Percentiles rank a stretch among this genome's conserved stretches.
These are phyloP conservation scores for Zosterops lateralis DNA, from an alignment of 2,113 vertebrate species.

Conservation along the genomic window DNA sequence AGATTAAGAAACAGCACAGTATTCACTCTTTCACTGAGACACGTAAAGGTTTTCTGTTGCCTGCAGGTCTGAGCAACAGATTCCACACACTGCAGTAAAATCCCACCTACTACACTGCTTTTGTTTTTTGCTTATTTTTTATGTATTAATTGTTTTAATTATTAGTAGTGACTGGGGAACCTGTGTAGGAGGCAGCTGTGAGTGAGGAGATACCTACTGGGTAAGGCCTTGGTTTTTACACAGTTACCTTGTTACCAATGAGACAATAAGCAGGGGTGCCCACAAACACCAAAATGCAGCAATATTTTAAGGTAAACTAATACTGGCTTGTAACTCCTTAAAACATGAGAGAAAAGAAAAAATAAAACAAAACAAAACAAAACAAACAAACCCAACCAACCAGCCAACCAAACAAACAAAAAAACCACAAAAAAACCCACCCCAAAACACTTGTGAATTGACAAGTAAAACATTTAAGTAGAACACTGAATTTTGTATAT, in stretches of 20 bases:
- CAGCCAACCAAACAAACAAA: not conserved
- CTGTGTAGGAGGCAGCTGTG: not conserved
- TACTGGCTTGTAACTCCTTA: not conserved
- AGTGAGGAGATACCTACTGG: not conserved
- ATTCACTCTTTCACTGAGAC: not conserved
- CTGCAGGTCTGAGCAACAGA: not conserved
- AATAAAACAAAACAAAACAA: not conserved
- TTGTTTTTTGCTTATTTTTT: not conserved
- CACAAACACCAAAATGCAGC: not conserved
- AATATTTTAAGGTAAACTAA: not conserved
- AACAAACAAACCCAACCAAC: not conserved
- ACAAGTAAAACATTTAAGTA: not conserved
- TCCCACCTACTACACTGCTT: not conserved
- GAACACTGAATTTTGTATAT: not conserved
- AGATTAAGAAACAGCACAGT: not conserved
- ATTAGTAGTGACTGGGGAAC: not conserved
- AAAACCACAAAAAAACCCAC: not conserved
- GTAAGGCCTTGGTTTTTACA: not conserved
- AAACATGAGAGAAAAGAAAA: not conserved
- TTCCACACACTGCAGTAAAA: not conserved
- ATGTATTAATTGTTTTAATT: not conserved
- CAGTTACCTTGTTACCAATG: not conserved
- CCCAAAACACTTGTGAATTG: not conserved
- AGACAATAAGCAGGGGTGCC: not conserved
- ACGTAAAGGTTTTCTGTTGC: not conserved